These are phyloP conservation scores for Thamnophis sirtalis DNA, from an alignment of 2,113 vertebrate species.

Conservation along the genomic window DNA sequence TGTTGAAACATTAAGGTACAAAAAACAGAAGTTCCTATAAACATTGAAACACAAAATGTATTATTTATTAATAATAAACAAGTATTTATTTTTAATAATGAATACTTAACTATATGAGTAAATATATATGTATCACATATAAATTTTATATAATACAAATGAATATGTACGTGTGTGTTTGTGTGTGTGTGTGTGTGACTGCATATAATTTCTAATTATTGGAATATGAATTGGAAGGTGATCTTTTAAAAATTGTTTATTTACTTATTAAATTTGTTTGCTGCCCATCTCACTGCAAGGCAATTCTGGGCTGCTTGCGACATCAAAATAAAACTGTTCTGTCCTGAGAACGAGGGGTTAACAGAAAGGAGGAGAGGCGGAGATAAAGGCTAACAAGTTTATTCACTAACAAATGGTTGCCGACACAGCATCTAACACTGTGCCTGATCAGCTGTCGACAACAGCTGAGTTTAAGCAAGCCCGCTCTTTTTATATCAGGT, in stretches of 20 bases:
- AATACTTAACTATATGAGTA: not conserved
- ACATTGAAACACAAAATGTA: not conserved
- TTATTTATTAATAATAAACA: not conserved
- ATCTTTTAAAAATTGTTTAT: too few species aligned
- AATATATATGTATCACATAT: not conserved
- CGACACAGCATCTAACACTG: too few species aligned
- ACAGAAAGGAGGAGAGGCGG: too few species aligned
- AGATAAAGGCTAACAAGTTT: too few species aligned
- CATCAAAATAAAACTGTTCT: too few species aligned
- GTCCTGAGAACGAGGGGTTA: too few species aligned
- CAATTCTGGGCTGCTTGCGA: too few species aligned
- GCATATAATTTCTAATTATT: not conserved
- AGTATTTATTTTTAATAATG: not conserved
- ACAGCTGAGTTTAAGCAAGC: too few species aligned
- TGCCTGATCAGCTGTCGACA: too few species aligned
- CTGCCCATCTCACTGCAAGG: not conserved
- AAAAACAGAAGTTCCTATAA: not conserved
- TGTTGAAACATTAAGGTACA: not conserved
- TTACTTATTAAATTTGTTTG: not conserved
- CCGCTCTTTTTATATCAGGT: too few species aligned
- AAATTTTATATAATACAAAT: not conserved
- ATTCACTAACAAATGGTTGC: too few species aligned
- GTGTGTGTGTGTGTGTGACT: not conserved
- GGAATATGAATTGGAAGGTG: not conserved
- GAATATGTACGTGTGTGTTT: not conserved